Evolutionary conservation across 2,888 invertebrate species (phyloP).

Genomic region (Ferdinandea cuprea): DNA sequence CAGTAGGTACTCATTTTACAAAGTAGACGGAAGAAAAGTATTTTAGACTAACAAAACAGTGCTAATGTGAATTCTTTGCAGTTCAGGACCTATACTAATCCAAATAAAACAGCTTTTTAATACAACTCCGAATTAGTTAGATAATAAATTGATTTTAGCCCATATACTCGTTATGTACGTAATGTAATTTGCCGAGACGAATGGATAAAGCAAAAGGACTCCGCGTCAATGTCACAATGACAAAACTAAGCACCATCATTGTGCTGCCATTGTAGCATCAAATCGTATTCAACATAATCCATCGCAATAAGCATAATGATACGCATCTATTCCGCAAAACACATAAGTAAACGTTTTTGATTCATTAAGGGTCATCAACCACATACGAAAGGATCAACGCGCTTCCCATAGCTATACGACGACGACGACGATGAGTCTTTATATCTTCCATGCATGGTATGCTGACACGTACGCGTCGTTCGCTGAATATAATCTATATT

Average conservation of each 20-base stretch:
- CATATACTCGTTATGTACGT: too few relatives aligned
- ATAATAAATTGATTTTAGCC: too few relatives aligned
- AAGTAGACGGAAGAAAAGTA: too few relatives aligned
- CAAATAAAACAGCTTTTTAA: too few relatives aligned
- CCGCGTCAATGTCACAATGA: conserved; percentile 25
- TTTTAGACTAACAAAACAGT: too few relatives aligned
- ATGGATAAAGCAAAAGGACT: not conserved
- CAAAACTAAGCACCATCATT: not conserved
- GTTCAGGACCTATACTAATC: too few relatives aligned
- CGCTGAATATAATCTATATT: conserved; percentile 32
- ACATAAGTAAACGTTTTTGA: conserved; percentile 56
- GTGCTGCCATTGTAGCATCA: conserved; percentile 5
- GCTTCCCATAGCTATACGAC: not conserved
- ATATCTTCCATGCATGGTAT: not conserved
- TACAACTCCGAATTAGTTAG: too few relatives aligned
- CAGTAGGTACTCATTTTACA: too few relatives aligned
- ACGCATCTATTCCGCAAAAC: conserved; percentile 30
- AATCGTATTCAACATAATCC: conserved; percentile 48
- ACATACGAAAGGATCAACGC: conserved; percentile 11
- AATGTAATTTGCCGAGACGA: too few relatives aligned
- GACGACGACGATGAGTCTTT: too few relatives aligned
- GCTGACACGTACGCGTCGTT: conserved; percentile 27
- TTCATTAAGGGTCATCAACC: conserved; percentile 60
- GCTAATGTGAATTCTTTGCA: too few relatives aligned
- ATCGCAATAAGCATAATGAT: conserved; percentile 43